Conservation (phyloP, 2,888 invertebrate genomes). For the Ophion slaviceki region DNA sequence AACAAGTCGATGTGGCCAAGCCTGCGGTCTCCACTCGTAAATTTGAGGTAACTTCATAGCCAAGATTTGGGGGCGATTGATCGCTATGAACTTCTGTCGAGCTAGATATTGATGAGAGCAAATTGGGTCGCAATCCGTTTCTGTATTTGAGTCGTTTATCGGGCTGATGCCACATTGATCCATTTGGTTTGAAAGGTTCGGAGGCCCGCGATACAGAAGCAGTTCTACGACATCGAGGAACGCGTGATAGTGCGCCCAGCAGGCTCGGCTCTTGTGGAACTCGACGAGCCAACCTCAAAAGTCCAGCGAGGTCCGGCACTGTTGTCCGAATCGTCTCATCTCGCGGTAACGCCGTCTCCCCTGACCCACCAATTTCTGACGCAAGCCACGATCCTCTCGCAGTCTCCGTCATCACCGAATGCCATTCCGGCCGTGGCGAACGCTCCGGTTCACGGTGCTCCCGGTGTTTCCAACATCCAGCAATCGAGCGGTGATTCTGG, state of each 20-base stretch:
- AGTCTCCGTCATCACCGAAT: constrained; percentile 64
- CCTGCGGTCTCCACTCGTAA: constrained; percentile 86
- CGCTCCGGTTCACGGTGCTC: constrained; percentile 67
- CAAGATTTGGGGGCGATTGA: not conserved
- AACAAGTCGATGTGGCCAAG: constrained; percentile 86
- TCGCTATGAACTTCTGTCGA: not conserved
- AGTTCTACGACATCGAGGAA: constrained; percentile 88
- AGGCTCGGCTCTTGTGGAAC: constrained; percentile 86
- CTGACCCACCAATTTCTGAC: constrained; percentile 69
- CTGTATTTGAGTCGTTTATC: not conserved
- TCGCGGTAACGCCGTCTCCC: constrained; percentile 68
- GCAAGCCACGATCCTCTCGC: constrained; percentile 68
- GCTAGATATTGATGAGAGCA: not conserved
- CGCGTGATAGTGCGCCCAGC: constrained; percentile 86
- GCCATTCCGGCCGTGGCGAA: constrained; percentile 67
- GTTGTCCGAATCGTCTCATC: constrained; percentile 73
- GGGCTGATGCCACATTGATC: not conserved
- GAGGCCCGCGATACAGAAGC: constrained; percentile 87
- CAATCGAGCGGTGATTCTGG: constrained; percentile 63
- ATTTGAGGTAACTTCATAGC: constrained; percentile 81
- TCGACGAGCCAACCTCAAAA: constrained; percentile 86
- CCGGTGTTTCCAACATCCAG: constrained; percentile 75
- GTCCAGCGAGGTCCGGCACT: constrained; percentile 84
- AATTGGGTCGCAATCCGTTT: not conserved
- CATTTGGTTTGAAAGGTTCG: constrained; percentile 81